Evolutionary conservation across 2,113 vertebrate genomes (phyloP).

Genomic region (Mesitornis unicolor): DNA sequence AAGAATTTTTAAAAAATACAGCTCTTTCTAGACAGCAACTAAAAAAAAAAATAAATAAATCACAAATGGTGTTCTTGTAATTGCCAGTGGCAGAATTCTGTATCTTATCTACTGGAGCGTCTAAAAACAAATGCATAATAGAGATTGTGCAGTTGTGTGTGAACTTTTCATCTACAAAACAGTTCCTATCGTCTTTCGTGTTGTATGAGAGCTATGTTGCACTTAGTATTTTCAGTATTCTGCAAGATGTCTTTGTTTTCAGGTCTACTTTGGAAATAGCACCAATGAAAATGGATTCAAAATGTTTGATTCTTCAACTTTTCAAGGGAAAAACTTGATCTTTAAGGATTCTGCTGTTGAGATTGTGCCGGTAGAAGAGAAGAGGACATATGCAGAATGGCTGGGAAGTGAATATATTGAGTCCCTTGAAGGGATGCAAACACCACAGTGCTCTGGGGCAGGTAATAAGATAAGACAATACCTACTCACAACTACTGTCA

Average conservation of each 20-base stretch:
- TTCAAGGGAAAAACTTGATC: slow-evolving; percentile 83
- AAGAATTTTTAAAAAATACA: neutral
- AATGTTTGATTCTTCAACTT: slow-evolving; percentile 90
- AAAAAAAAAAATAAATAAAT: neutral
- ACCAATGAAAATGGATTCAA: slow-evolving; percentile 74
- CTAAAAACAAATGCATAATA: neutral
- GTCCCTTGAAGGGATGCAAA: slow-evolving; percentile 79
- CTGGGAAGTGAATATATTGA: slow-evolving; percentile 84
- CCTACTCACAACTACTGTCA: neutral
- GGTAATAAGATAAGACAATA: slow-evolving; percentile 61
- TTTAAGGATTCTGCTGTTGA: slow-evolving; percentile 89
- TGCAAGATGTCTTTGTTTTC: too few species aligned
- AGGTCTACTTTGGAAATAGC: slow-evolving; percentile 82
- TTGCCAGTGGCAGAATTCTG: neutral
- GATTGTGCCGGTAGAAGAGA: slow-evolving; percentile 78
- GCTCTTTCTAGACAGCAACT: neutral
- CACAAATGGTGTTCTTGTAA: neutral
- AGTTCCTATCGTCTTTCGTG: neutral
- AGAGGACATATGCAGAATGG: slow-evolving; percentile 84
- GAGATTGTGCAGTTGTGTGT: neutral
- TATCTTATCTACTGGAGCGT: neutral
- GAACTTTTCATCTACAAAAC: neutral
- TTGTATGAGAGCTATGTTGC: neutral
- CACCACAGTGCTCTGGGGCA: slow-evolving; percentile 72
- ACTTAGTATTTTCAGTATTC: too few species aligned